Conservation (phyloP, 2,113 vertebrate species). For the Chamaetylas fuelleborni region DNA sequence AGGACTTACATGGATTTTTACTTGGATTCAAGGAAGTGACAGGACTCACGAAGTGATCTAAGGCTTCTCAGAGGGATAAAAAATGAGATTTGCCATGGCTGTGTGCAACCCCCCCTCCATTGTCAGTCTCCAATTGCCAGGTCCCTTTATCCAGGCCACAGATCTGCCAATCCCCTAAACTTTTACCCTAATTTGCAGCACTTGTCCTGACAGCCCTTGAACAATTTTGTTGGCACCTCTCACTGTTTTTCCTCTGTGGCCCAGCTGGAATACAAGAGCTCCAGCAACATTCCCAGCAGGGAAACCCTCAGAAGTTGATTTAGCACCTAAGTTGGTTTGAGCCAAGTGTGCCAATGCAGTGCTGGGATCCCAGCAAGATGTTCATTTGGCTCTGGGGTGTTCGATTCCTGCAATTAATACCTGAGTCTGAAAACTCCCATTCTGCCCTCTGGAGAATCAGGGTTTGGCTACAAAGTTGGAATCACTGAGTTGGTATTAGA, state of each 20-base stretch:
- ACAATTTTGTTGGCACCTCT: not conserved
- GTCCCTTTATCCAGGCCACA: not conserved
- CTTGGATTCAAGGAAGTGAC: not conserved
- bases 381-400: not conserved
- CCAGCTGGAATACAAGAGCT: not conserved
- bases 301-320: not conserved
- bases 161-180: not conserved
- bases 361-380: not conserved
- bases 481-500: not conserved
- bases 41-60: not conserved
- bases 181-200: not conserved
- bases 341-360: not conserved
- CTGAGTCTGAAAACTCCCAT: not conserved
- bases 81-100: not conserved
- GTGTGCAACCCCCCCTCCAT: fast-evolving
- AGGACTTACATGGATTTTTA: not conserved
- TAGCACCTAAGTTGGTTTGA: not conserved
- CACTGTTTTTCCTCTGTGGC: not conserved
- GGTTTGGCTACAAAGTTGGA: not conserved
- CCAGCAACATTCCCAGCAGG: not conserved
- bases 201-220: not conserved
- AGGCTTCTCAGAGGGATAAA: not conserved
- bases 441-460: not conserved
- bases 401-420: not conserved
- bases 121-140: not conserved